These are phyloP conservation scores for Passer domesticus DNA, from an alignment of 2,113 vertebrate genomes.

Conservation along the genomic window DNA sequence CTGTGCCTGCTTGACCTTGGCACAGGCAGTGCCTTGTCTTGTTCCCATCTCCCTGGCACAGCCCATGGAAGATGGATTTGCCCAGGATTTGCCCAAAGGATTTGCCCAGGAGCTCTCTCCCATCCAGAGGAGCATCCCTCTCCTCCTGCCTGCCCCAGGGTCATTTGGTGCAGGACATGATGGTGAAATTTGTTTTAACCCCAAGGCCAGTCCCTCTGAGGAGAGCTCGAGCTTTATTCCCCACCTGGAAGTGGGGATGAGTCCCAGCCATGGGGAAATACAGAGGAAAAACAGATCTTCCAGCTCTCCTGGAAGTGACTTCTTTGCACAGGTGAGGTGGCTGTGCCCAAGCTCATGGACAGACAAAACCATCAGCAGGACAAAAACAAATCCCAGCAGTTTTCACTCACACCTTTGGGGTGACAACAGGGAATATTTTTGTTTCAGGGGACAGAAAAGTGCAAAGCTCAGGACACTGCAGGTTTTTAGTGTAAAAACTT, in stretches of 20 bases:
- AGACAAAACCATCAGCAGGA: neutral
- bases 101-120: neutral
- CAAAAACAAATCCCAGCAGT: neutral
- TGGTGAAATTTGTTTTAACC: neutral
- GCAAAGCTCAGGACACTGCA: neutral
- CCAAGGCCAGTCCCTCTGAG: neutral
- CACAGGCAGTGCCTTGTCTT: neutral
- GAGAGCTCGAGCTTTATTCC: neutral
- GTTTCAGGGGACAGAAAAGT: neutral
- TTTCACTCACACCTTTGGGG: neutral
- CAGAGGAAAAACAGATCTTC: neutral
- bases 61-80: neutral
- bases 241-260: neutral
- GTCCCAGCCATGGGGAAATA: neutral
- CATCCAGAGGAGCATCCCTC: neutral
- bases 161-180: accelerated
- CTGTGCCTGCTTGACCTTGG: neutral
- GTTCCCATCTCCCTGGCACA: accelerated
- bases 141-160: neutral
- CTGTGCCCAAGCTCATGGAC: neutral
- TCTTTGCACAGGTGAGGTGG: neutral
- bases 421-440: neutral
- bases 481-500: conserved; percentile 32
- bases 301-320: neutral
- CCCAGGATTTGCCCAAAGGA: neutral